Conservation (phyloP, 2,113 vertebrate species). For the Sapajus apella region DNA sequence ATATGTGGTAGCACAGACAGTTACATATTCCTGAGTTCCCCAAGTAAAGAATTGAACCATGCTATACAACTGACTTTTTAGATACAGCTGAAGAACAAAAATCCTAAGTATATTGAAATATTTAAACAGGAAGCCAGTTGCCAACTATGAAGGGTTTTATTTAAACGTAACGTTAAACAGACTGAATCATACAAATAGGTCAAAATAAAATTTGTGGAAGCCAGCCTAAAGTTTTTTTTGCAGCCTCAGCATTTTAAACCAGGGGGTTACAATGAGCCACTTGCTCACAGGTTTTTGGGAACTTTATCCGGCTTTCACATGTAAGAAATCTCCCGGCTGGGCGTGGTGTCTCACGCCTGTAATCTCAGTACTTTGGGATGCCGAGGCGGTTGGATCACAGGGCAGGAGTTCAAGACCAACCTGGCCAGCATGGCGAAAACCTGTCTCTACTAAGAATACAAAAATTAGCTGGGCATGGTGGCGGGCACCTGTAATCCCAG, state of each 20-base stretch:
- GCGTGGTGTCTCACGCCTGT: no score
- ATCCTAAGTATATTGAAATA: slow-evolving; percentile 11
- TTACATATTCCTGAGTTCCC: not conserved
- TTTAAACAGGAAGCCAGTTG: slow-evolving; percentile 12
- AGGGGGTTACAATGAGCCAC: not conserved
- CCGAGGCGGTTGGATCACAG: no score
- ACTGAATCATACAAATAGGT: not conserved
- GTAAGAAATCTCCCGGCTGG: not conserved
- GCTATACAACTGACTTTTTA: not conserved
- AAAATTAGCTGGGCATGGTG: no score
- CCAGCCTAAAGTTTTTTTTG: not conserved
- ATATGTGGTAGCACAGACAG: not conserved
- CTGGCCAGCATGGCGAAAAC: no score
- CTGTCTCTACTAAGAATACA: no score
- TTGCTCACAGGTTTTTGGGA: not conserved
- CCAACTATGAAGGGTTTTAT: not conserved
- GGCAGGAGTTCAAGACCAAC: no score
- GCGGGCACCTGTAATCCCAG: no score
- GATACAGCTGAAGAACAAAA: slow-evolving; percentile 12
- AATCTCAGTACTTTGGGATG: no score
- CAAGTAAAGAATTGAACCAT: not conserved
- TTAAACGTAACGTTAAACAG: slow-evolving; percentile 48
- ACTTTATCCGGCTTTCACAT: not conserved
- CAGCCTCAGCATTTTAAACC: not conserved
- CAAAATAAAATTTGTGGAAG: slow-evolving; percentile 31